phyloP scores from a whole-genome alignment of 2,113 vertebrate genomes.

The Vireo altiloquus region DNA sequence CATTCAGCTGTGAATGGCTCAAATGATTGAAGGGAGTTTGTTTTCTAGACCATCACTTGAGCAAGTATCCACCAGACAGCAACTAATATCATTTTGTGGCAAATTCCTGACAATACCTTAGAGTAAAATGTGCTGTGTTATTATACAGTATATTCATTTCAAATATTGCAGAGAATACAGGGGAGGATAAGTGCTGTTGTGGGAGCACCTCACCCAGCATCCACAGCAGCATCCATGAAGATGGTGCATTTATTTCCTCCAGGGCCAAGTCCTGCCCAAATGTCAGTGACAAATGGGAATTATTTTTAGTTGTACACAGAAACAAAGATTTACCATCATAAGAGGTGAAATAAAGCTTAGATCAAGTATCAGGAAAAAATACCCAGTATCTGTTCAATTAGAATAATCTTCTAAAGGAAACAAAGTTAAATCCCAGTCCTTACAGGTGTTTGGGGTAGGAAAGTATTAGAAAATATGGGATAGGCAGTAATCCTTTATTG shows the following conservation, averaged over 20 bases:
- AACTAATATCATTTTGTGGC: slow-evolving; percentile 13
- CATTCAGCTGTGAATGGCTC: background rate
- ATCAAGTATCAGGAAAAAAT: background rate
- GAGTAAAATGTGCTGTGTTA: slow-evolving; percentile 7
- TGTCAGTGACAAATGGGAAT: background rate
- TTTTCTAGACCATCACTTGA: slow-evolving; percentile 8
- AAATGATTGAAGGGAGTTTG: background rate
- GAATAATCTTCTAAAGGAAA: slow-evolving; percentile 36
- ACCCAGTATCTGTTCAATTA: background rate
- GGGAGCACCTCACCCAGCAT: background rate
- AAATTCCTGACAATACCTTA: background rate
- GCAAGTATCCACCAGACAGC: background rate
- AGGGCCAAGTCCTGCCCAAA: background rate
- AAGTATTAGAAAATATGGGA: slow-evolving; percentile 18
- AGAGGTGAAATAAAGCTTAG: slow-evolving; percentile 8
- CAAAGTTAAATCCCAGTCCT: slow-evolving; percentile 9
- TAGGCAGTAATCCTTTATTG: slow-evolving; percentile 28
- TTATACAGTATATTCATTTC: background rate
- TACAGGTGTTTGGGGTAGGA: background rate
- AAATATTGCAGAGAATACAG: background rate
- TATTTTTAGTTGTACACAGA: background rate
- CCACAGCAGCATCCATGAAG: background rate
- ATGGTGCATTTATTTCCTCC: background rate
- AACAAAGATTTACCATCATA: background rate
- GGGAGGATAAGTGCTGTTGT: background rate